phyloP scores from a whole-genome alignment of 2,797 vertebrate genomes.

The Labeo calbasu region DNA sequence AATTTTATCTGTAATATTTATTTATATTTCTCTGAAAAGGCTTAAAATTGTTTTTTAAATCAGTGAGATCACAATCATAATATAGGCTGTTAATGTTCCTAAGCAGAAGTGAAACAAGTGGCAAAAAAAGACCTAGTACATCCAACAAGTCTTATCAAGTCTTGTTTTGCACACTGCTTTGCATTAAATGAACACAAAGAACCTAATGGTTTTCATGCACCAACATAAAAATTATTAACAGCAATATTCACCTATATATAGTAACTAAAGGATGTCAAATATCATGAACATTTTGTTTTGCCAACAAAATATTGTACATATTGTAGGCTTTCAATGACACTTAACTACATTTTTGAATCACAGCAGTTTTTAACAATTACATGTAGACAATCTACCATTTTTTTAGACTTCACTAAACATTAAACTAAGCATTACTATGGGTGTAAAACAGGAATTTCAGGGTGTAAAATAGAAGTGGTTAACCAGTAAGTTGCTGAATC shows the following conservation, averaged over 20 bases:
- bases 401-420: neutral
- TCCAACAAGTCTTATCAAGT: neutral
- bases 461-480: neutral
- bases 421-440: neutral
- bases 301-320: neutral
- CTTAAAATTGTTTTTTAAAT: neutral
- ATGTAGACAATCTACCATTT: neutral
- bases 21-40: neutral
- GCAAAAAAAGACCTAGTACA: neutral
- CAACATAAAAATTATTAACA: neutral
- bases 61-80: neutral
- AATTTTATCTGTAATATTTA: neutral
- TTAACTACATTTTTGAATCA: neutral
- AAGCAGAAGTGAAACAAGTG: neutral
- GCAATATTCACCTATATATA: neutral
- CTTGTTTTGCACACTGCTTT: neutral
- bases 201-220: neutral
- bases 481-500: neutral
- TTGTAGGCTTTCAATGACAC: neutral
- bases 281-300: neutral
- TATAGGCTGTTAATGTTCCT: neutral
- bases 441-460: constrained; percentile 4
- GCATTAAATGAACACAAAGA: neutral
- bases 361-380: neutral
- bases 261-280: neutral